A percentile compares a stretch with the other conserved stretches of the same genome.
Evolutionary conservation across 2,888 invertebrate genomes (phyloP).

Genomic region (Aporophyla nigra): DNA sequence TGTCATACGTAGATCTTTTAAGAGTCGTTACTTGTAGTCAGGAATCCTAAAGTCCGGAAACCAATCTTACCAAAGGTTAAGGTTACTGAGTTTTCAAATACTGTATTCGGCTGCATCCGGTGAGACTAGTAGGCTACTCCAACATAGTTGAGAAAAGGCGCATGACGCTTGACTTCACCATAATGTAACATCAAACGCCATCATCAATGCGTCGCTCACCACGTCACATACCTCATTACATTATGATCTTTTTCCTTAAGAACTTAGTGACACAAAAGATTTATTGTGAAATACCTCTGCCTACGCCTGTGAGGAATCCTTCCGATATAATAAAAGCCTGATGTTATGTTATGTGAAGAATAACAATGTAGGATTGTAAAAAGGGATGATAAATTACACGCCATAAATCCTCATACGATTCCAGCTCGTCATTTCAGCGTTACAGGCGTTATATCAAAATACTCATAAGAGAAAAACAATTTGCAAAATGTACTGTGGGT

Average conservation of each 20-base stretch:
- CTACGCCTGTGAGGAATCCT: constrained; percentile 5
- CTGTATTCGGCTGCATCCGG: no score
- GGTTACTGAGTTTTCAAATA: no score
- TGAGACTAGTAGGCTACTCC: no score
- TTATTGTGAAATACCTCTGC: not conserved
- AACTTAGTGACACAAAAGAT: not conserved
- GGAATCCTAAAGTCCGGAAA: no score
- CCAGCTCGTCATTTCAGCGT: constrained; percentile 38
- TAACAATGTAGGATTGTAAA: constrained; percentile 33
- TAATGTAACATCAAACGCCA: not conserved
- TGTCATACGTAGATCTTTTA: no score
- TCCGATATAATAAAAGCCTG: constrained; percentile 26
- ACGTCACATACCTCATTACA: not conserved
- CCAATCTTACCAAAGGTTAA: no score
- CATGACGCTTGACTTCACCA: not conserved
- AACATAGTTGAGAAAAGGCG: no score
- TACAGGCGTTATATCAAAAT: constrained; percentile 31
- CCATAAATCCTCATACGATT: constrained; percentile 49
- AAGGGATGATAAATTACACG: constrained; percentile 50
- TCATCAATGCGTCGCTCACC: not conserved
- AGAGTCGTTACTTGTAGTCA: no score
- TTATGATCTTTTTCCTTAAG: not conserved
- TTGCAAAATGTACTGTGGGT: not conserved
- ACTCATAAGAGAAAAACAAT: constrained; percentile 24
- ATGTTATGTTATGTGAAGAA: constrained; percentile 31